Base-by-base conservation (phyloP, 37 sponge, comb jelly and placozoan genomes). In the Cladorhizidae sp. region DNA sequence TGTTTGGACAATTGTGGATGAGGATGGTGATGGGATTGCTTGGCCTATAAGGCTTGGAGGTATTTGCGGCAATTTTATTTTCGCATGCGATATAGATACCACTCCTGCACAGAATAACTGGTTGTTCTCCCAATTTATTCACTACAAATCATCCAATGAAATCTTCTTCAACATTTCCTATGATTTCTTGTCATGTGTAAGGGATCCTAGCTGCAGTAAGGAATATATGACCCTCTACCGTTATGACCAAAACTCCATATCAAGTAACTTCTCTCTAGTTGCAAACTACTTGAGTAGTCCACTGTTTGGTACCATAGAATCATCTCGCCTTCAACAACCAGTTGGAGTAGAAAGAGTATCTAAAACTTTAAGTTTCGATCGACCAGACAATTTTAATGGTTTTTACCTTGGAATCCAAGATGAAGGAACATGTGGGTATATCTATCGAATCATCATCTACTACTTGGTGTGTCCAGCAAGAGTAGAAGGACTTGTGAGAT, bases 101-200 rank as follows among this genome's bases (percentile, higher is more conserved):
- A 61, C 62, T 26, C n/a, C 11, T 6, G 11, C 45, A 40, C 72
- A 71, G 41, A 41, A 71, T 40, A 71, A 71, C 72, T 71, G 72
- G 72, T 36, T 71, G 26, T 71, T 71, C 42, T 41, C 72, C 38
- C 72, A 71, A 45, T 40, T 42, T 26, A 41, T 71, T 41, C 3
- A 45, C 17, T 40, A 40, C 20, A 7, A 41, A 2, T 15, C 38
- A 7, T 41, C 72, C 36, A 41, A 2, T 20, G 72, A 71, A 40
- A 26, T 71, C 26, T 71, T 42, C 43, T 38, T 71, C 26, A 71
- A 71, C 41, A n/a, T 71, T 22, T 26, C 72, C n/a, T n/a, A n/a
- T n/a, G n/a, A n/a, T n/a, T n/a, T n/a, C n/a, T n/a, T n/a, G n/a
- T n/a, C n/a, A n/a, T n/a, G n/a, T 41, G 62, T 61, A 8, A 61